Conservation (phyloP, 2,113 vertebrate species). For the Galemys pyrenaicus region DNA sequence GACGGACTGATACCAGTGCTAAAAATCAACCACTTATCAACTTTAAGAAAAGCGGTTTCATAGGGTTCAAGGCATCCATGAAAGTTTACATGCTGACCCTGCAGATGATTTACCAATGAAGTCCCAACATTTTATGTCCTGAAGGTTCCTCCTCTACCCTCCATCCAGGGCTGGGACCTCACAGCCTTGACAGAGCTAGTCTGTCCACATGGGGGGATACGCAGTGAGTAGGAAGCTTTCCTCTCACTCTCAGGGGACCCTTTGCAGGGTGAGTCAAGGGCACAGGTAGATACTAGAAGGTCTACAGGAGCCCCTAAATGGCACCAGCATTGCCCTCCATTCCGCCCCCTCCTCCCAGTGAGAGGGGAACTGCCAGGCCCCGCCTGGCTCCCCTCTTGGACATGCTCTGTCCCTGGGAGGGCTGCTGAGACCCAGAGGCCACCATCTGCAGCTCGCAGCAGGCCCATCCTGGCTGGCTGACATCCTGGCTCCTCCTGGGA, state of each 20-base stretch:
- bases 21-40: neutral
- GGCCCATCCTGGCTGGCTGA: constrained; percentile 73
- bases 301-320: too few species aligned
- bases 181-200: neutral
- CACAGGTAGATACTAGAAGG: neutral
- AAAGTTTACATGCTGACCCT: neutral
- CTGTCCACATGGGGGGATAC: neutral
- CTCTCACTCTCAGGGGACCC: neutral
- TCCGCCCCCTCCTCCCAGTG: neutral
- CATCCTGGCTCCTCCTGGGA: constrained; percentile 63
- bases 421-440: constrained; percentile 39
- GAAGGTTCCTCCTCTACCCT: too few species aligned
- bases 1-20: neutral
- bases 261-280: neutral
- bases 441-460: constrained; percentile 73
- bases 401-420: neutral
- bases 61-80: neutral
- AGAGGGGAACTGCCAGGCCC: constrained; percentile 22
- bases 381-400: neutral
- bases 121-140: neutral
- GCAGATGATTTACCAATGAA: neutral
- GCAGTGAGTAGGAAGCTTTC: neutral
- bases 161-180: neutral
- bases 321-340: neutral
- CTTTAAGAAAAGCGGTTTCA: neutral